Evolutionary conservation across 1,140 invertebrate genomes (phyloP), one percentile per base, ranked within the genome.

Genomic region (Brachionus koreanus): DNA sequence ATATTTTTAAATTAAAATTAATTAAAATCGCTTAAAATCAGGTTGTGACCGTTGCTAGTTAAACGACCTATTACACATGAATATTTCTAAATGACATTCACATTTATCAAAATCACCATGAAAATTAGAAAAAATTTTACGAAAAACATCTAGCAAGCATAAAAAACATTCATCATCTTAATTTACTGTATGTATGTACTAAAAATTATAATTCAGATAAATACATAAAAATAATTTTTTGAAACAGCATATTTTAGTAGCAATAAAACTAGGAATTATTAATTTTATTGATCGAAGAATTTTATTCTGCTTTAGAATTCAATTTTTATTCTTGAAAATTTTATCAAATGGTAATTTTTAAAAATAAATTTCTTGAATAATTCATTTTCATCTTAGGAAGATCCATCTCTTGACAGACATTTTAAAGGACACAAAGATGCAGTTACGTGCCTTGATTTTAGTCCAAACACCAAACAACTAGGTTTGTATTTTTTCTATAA

Each of bases 401-500:
- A 93, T 86, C 93, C 93, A 3, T 89, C 89, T 19, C 88, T 95
- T 72, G 91, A 93, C 84, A 91, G 92, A 84, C 92, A 94, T 86
- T 92, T 94, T 82, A 92, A 92, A 86, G 94, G 94, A 0, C 94
- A 95, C 85, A 91, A 91, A 79, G 91, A 92, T 84, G 86, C 87
- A 23, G 91, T 95, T 49, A 94, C 93, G 12, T 91, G 91, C 75
- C 85, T 95, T 10, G 91, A 91, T 83, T 95, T 94, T 86, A 92
- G 91, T 88, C 93, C 93, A 0, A 91, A 92, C 84, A 91, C 91
- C 72, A 90, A 90, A 82, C 92, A 94, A 87, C 89, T 95, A 61
- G 92, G 87, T 88, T 85, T 79, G 77, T 23, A 10, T 63, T 25
- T 33, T 13, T 72, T 33, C 16, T 19, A 46, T 37, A n/a, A 57